Evolutionary conservation across 64 coral and sea anemone genomes (phyloP), one percentile per base, ranked within the genome.

Genomic region (Montipora cactus): DNA sequence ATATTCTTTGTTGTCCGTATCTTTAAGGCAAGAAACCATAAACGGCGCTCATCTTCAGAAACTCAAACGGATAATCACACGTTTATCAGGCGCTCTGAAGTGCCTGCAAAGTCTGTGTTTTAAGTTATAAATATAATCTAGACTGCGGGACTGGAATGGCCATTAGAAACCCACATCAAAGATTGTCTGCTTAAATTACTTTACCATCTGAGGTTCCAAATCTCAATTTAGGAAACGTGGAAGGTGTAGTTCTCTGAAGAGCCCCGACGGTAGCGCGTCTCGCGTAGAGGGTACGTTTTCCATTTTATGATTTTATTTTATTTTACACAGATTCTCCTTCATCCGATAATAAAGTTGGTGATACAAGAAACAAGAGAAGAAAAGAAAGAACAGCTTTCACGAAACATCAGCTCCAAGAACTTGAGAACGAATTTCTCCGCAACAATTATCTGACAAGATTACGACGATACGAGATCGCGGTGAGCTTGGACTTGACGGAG

Each of bases 351-450:
- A 69, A 72, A 86, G 13, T 45, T 1, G 48, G 44, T 1, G 25
- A 6, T 7, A 93, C 76, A 22, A 69, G 61, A 19, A 64, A 47
- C 61, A 87, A 88, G 52, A 93, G 87, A 16, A 57, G 92, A 14
- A 93, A 93, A 81, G 92, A 93, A 59, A 79, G 92, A 28, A 93
- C 92, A 46, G 92, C 92, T 25, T 93, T 93, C 76, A 88, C 92
- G 0, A 93, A 93, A 71, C 92, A 88, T 21, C 92, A 93, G 68
- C 76, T 93, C 5, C 75, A 93, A 93, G 92, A 93, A 87, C 92
- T 93, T 44, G 92, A 93, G 14, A 93, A 87, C 28, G 92, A 93
- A 87, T 93, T 93, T 18, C 77, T 93, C 25, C 73, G 84, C 6
- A 93, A 93, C 85, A 93, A 93, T 69, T 93, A 93, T 15, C 58